Base-by-base conservation (phyloP, 2,797 vertebrate species). In the Sebastes diploproa region DNA sequence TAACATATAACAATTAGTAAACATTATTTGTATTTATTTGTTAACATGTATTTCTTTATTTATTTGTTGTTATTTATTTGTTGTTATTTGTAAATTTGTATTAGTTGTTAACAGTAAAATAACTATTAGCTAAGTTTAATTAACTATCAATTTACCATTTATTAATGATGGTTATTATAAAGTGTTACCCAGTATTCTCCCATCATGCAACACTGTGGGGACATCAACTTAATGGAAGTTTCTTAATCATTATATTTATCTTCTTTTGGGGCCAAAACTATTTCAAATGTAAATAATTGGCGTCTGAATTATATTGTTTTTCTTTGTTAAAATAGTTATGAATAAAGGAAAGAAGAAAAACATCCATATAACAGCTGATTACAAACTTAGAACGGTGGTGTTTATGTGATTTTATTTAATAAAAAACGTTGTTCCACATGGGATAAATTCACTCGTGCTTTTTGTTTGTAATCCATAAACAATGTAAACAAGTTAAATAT, bases 401-500 rank as follows among this genome's bases (percentile, higher is more conserved):
- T 50, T 7, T 11, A 12, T 18, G 27, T 30, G 64, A 20, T 42
- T 64, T 25, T 5, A 6, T 25, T 38, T 5, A 13, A 7, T 3
- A 34, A 32, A 61, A 32, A 61, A 30, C 9, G 1, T 9, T 9
- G 18, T n/a, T 52, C 50, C 20, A 52, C 3, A 38, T 38, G 13
- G 1, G 36, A 38, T 38, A 36, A 30, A 14, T 2, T 36, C 22
- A 25, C 3, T 25, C 5, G 34, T 10, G 5, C 18, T 10, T 23
- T 64, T 16, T 16, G 29, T 69, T 58, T 25, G 10, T 25, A 23
- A 58, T n/a, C 6, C 54, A 36, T 36, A 2, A 69, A 66, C 1
- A 13, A 29, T 20, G 38, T 20, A 6, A 58, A 36, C 20, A 27
- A 58, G 68, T 77, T 81, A 81, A 82, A 82, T 75, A 60, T 78